A percentile compares a stretch with the other conserved stretches of the same genome.
These are phyloP conservation scores for Drosophila kokeensis DNA, from an alignment of 2,888 invertebrate genomes.

Conservation along the genomic window DNA sequence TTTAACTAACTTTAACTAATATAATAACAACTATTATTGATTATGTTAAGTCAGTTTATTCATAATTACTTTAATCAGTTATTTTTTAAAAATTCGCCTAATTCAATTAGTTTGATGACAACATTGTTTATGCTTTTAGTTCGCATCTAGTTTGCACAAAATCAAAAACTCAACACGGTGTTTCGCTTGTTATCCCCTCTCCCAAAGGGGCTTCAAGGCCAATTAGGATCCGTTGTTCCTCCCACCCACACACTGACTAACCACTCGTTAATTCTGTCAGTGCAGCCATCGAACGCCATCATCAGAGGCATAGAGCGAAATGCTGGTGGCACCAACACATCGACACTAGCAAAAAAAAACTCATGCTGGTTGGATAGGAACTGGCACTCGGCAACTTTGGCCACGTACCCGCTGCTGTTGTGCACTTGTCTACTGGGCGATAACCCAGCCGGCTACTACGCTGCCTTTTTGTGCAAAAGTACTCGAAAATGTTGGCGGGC, in stretches of 20 bases:
- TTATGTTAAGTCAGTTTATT: background rate
- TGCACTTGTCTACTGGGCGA: constrained; percentile 56
- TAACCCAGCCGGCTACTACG: constrained; percentile 39
- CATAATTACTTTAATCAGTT: background rate
- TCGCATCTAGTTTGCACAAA: constrained; percentile 10
- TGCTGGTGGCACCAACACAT: constrained; percentile 27
- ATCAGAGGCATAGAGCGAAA: constrained; percentile 19
- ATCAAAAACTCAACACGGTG: constrained; percentile 12
- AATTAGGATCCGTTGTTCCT: constrained; percentile 45
- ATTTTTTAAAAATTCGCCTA: background rate
- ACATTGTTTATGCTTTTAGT: background rate
- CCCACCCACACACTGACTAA: constrained; percentile 21
- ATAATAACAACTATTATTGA: background rate
- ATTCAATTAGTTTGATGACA: background rate
- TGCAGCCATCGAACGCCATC: constrained; percentile 67
- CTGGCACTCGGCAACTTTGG: constrained; percentile 45
- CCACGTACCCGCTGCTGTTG: constrained; percentile 39
- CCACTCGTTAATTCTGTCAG: constrained; percentile 69
- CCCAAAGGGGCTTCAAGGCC: constrained; percentile 48
- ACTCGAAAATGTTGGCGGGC: constrained; percentile 73
- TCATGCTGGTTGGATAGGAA: constrained; percentile 39
- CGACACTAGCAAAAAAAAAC: constrained; percentile 26
- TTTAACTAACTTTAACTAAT: background rate
- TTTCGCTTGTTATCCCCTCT: constrained; percentile 24
- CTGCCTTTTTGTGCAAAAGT: constrained; percentile 75